Evolutionary conservation across 2,888 invertebrate species (phyloP), one percentile per base, ranked within the genome.

Genomic region (Brachycybe producta): DNA sequence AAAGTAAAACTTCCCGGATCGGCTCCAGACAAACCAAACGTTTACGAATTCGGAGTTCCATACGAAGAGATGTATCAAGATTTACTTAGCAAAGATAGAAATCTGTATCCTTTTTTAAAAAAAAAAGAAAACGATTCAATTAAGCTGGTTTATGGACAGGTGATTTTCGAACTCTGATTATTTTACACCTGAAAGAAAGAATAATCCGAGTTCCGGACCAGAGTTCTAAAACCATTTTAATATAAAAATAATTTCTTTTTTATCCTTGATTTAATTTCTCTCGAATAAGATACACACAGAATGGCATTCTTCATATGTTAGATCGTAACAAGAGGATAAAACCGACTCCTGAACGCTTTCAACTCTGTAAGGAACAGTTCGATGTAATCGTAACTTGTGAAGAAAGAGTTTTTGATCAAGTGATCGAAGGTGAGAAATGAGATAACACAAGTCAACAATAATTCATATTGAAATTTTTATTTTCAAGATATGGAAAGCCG

Each of bases 341-440:
- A 70, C 75, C 79, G 27, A 79, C 77, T 53, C 98, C 98, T 2
- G 94, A 99, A 69, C 78, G 85, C 60, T 98, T 99, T 71, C 98
- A 99, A 70, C 74, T 77, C 8, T 80, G 81, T 56, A 75, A 75
- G 56, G 91, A 95, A 56, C 80, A 80, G 62, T 99, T 98, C 68
- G 94, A 97, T 71, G 80, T 99, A 49, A 78, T 99, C 53, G 82
- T 99, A 58, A 92, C 95, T 0, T 91, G 94, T 63, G 98, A 99
- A 68, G 98, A 99, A 67, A 74, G 97, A 58, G 97, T 99, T 1
- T 99, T 95, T 67, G 98, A 99, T 68, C 92, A 97, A 75, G 91
- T 97, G 19, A 75, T 92, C 49, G 91, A 94, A 69, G 88, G 84
- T 77, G 81, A 61, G 64, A 58, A 17, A 13, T 24, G 7, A 23